Evolutionary conservation across 35 echinoderm and acorn worm species (phyloP).

Genomic region (Lytechinus pictus): DNA sequence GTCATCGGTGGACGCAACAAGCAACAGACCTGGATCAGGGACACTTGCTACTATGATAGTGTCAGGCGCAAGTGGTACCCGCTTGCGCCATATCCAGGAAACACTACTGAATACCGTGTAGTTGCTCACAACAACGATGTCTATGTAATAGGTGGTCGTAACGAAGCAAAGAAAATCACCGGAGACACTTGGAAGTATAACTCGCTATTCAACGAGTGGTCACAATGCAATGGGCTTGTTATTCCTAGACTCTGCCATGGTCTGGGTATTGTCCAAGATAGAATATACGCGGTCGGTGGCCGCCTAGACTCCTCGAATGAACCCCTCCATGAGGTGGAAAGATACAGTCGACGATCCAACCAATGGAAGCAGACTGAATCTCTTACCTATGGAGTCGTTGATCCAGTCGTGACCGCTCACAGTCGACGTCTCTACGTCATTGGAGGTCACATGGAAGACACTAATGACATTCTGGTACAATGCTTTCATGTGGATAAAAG

Average conservation of each 20-base stretch:
- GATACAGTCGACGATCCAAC: slow-evolving; percentile 76
- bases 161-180: slow-evolving; percentile 61
- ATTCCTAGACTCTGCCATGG: slow-evolving; percentile 79
- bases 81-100: slow-evolving; percentile 73
- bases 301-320: slow-evolving; percentile 60
- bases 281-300: slow-evolving; percentile 91
- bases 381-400: slow-evolving; percentile 90
- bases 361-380: slow-evolving; percentile 88
- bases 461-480: slow-evolving; percentile 80
- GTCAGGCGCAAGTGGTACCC: slow-evolving; percentile 88
- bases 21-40: slow-evolving; percentile 85
- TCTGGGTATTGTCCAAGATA: slow-evolving; percentile 81
- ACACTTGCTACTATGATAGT: slow-evolving; percentile 89
- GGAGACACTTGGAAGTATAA: slow-evolving; percentile 93
- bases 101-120: slow-evolving; percentile 80
- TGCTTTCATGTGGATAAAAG: slow-evolving; percentile 96
- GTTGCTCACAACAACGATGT: slow-evolving; percentile 83
- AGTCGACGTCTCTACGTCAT: slow-evolving; percentile 92
- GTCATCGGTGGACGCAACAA: slow-evolving; percentile 86
- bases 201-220: slow-evolving; percentile 89
- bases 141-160: slow-evolving; percentile 85
- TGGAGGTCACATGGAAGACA: slow-evolving; percentile 73
- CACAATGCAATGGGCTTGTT: slow-evolving; percentile 56
- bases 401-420: slow-evolving; percentile 88
- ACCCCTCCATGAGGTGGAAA: slow-evolving; percentile 78